These are phyloP conservation scores for Trissonchulus sp. DNA, from an alignment of 2,888 invertebrate genomes.

Conservation along the genomic window DNA sequence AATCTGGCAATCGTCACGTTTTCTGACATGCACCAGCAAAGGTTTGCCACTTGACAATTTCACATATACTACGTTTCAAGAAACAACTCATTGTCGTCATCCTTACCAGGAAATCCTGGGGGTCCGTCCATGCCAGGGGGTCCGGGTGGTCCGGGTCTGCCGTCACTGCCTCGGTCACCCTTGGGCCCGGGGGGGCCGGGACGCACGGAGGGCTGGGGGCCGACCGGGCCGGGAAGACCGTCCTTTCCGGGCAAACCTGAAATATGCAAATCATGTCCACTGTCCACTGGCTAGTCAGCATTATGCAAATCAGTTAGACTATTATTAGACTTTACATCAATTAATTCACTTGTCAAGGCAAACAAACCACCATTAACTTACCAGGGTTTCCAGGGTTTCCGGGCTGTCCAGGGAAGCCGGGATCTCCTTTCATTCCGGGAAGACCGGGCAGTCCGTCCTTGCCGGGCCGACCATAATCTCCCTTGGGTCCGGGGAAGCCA, in stretches of 20 bases:
- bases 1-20: too few relatives aligned
- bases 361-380: too few relatives aligned
- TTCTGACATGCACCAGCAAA: too few relatives aligned
- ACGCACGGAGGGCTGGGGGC: slow-evolving; percentile 47
- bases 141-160: slow-evolving; percentile 20
- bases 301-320: too few relatives aligned
- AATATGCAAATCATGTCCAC: too few relatives aligned
- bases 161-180: slow-evolving; percentile 14
- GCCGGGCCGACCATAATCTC: slow-evolving; percentile 42
- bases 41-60: too few relatives aligned
- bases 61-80: background rate
- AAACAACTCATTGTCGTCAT: background rate
- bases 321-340: too few relatives aligned
- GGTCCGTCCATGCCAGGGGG: slow-evolving; percentile 20
- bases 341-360: too few relatives aligned
- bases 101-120: slow-evolving; percentile 14
- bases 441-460: slow-evolving; percentile 39
- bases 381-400: slow-evolving; percentile 47
- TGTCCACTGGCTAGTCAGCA: too few relatives aligned
- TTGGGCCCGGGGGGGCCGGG: slow-evolving; percentile 23
- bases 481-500: slow-evolving; percentile 55
- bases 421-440: slow-evolving; percentile 48
- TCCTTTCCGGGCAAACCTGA: slow-evolving; percentile 58
- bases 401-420: slow-evolving; percentile 40
- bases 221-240: slow-evolving; percentile 30